phyloP scores from a whole-genome alignment of 2,113 vertebrate genomes.

The Leptobrachium leishanense region DNA sequence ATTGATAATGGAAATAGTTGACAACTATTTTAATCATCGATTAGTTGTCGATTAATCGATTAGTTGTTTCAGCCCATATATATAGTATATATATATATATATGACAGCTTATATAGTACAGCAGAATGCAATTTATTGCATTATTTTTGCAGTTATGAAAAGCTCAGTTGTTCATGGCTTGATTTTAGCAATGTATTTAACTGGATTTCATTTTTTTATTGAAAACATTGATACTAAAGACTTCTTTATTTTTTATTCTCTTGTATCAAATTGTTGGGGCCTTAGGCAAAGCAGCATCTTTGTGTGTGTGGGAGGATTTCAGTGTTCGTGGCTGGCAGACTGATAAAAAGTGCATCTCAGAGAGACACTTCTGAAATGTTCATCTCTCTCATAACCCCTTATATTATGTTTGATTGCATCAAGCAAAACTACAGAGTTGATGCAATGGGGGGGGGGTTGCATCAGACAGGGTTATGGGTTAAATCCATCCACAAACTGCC shows the following conservation, averaged over 20 bases:
- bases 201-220: slow-evolving; percentile 6
- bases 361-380: background rate
- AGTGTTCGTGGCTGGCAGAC: slow-evolving; percentile 24
- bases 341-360: slow-evolving; percentile 22
- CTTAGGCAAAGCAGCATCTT: slow-evolving; percentile 26
- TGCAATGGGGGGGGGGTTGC: background rate
- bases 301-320: slow-evolving; percentile 34
- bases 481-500: background rate
- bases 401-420: slow-evolving; percentile 18
- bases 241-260: slow-evolving; percentile 14
- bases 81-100: too few relatives aligned
- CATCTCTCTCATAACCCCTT: slow-evolving; percentile 11
- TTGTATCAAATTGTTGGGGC: slow-evolving; percentile 5
- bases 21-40: too few relatives aligned
- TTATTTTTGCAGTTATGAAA: slow-evolving; percentile 10
- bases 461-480: slow-evolving; percentile 1
- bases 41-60: too few relatives aligned
- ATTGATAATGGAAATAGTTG: too few relatives aligned
- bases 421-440: background rate
- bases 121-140: too few relatives aligned
- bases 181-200: background rate
- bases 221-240: background rate
- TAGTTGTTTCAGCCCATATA: too few relatives aligned
- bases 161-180: background rate
- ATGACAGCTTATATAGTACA: too few relatives aligned